Evolutionary conservation across 2,113 vertebrate genomes (phyloP).

Genomic region (Calyptommatus sinebrachiatus): DNA sequence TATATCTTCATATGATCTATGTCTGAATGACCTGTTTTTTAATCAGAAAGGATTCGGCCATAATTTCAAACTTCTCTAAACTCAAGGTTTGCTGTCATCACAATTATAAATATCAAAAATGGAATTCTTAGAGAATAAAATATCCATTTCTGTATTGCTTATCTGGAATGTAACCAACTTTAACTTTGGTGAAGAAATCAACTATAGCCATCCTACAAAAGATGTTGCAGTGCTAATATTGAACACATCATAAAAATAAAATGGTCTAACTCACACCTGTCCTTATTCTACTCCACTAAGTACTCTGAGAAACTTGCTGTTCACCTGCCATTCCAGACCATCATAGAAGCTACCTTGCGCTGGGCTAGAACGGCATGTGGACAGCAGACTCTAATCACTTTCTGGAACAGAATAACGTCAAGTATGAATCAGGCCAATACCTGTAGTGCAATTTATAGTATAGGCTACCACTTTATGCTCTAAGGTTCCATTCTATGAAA

Average conservation of each 20-base stretch:
- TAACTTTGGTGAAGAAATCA: not conserved
- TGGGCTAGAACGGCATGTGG: no score
- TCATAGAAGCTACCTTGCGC: no score
- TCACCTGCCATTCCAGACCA: no score
- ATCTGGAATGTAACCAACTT: not conserved
- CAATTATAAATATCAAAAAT: not conserved
- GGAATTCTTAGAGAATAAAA: not conserved
- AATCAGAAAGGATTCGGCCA: not conserved
- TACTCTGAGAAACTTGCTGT: no score
- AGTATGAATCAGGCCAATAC: no score
- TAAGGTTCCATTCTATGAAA: no score
- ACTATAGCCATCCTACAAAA: not conserved
- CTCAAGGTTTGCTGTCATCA: not conserved
- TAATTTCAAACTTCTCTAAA: not conserved
- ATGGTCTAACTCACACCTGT: not conserved
- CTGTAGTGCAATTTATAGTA: not conserved
- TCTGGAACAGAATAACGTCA: no score
- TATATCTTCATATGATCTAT: not conserved
- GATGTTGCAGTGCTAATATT: not conserved
- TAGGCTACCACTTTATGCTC: not conserved
- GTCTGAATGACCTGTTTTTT: no score
- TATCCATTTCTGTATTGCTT: not conserved
- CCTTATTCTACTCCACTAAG: no score
- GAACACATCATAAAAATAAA: not conserved
- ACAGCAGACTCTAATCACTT: no score